Evolutionary conservation across 53 echinoderm and acorn worm genomes (phyloP), one percentile per base, ranked within the genome.

Genomic region (Holothuria scabra): DNA sequence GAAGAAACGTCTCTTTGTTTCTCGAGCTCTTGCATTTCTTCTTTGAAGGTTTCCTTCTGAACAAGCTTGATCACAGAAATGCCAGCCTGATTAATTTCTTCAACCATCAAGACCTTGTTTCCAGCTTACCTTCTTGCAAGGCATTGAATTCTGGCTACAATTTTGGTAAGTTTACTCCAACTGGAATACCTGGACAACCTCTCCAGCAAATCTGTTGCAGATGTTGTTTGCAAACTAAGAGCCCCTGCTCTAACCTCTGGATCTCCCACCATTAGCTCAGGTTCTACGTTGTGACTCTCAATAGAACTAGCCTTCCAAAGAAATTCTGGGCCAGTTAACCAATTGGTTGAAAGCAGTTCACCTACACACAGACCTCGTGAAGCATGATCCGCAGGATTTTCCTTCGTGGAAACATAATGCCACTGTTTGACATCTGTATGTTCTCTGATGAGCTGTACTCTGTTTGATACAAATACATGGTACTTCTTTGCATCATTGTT

Each of bases 401-500:
- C n/a, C n/a, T n/a, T n/a, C 69, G 84, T 75, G 21, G 72, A 41
- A 5, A 88, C 37, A 56, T 88, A 83, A 12, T 76, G 59, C 89
- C 84, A 88, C 37, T 89, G 85, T 19, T 75, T 12, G 2, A 84
- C 41, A 84, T 74, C 87, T 24, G 48, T 74, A 29, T 86, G 65
- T 63, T 90, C 83, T 26, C 26, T 59, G 44, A 91, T 91, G 20
- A 37, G 20, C n/a, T n/a, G n/a, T n/a, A n/a, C n/a, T n/a, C n/a
- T n/a, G n/a, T n/a, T n/a, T n/a, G n/a, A n/a, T n/a, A n/a, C n/a
- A n/a, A n/a, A n/a, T n/a, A n/a, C n/a, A n/a, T n/a, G n/a, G n/a
- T n/a, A n/a, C n/a, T n/a, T 29, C 60, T 55, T 75, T 8, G 87
- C 68, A n/a, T 91, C 84, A 49, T 87, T 91, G 13, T 82, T 11